Conservation (phyloP, 92 coral and sea anemone genomes). For the Epizoanthus fatuus region DNA sequence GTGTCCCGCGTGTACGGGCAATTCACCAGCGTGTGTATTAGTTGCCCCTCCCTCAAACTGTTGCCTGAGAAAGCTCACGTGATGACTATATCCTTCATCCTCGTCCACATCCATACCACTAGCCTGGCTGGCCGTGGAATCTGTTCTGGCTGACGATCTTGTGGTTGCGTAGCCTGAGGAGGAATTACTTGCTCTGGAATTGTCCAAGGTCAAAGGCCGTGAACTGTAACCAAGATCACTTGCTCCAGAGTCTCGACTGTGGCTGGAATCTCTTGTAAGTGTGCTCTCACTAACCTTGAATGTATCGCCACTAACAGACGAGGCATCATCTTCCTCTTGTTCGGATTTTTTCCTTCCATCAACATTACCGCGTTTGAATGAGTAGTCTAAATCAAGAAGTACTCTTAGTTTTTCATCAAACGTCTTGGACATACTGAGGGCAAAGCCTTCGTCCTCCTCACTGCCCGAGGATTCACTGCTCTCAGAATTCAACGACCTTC, state of each 20-base stretch:
- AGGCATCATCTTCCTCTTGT: slow-evolving; percentile 50
- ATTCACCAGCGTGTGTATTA: neutral
- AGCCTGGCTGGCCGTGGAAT: slow-evolving; percentile 29
- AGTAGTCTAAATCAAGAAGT: slow-evolving; percentile 75
- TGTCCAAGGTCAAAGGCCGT: slow-evolving; percentile 6
- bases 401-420: slow-evolving; percentile 94
- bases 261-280: slow-evolving; percentile 3
- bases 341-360: slow-evolving; percentile 37
- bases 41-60: slow-evolving; percentile 50
- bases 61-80: slow-evolving; percentile 54
- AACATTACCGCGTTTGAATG: slow-evolving; percentile 30
- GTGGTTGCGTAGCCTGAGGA: slow-evolving; percentile 35
- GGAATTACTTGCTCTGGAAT: slow-evolving; percentile 12
- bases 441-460: slow-evolving; percentile 78
- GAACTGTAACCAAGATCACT: slow-evolving; percentile 31
- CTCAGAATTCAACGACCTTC: slow-evolving; percentile 73
- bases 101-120: slow-evolving; percentile 29
- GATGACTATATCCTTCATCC: slow-evolving; percentile 4
- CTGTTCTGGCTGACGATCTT: slow-evolving; percentile 37
- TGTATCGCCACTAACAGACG: slow-evolving; percentile 26
- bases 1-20: slow-evolving; percentile 18
- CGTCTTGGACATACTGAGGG: slow-evolving; percentile 88
- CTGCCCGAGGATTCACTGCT: slow-evolving; percentile 93
- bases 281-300: slow-evolving; percentile 16
- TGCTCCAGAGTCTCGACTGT: slow-evolving; percentile 4